phyloP scores from a whole-genome alignment of 2,113 vertebrate species.

The Corapipo altera region DNA sequence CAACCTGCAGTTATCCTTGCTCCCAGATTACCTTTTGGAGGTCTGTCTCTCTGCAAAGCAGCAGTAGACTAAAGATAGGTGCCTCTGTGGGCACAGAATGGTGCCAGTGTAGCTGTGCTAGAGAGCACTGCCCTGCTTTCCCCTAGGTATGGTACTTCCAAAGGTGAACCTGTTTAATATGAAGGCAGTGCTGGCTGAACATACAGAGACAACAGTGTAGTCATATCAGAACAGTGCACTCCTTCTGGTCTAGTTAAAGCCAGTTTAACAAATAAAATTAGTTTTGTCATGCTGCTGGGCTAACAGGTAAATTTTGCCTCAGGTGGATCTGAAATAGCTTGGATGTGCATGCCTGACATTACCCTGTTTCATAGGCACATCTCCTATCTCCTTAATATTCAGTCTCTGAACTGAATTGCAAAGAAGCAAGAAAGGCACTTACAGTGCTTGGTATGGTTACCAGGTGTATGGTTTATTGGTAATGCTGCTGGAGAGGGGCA shows the following conservation, averaged over 20 bases:
- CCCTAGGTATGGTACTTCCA: neutral
- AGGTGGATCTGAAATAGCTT: neutral
- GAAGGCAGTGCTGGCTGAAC: neutral
- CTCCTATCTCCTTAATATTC: neutral
- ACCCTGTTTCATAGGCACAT: neutral
- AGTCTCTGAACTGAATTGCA: neutral
- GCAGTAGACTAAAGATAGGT: neutral
- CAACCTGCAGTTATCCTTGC: neutral
- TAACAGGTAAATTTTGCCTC: neutral
- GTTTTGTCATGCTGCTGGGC: neutral
- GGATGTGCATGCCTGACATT: neutral
- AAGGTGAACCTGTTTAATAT: neutral
- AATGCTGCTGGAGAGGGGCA: neutral
- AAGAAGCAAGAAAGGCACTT: neutral
- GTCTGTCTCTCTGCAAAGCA: constrained; percentile 2
- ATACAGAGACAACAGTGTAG: neutral
- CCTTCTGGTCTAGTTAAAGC: neutral
- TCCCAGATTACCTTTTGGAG: neutral
- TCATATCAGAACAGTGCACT: neutral
- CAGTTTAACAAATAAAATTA: neutral
- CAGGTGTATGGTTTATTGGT: neutral
- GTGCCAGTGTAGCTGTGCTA: neutral
- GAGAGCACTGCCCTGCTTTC: neutral
- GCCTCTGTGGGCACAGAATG: neutral
- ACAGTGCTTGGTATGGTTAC: neutral